These are phyloP conservation scores for Sebastolobus alascanus DNA, from an alignment of 2,797 vertebrate genomes.

Conservation along the genomic window DNA sequence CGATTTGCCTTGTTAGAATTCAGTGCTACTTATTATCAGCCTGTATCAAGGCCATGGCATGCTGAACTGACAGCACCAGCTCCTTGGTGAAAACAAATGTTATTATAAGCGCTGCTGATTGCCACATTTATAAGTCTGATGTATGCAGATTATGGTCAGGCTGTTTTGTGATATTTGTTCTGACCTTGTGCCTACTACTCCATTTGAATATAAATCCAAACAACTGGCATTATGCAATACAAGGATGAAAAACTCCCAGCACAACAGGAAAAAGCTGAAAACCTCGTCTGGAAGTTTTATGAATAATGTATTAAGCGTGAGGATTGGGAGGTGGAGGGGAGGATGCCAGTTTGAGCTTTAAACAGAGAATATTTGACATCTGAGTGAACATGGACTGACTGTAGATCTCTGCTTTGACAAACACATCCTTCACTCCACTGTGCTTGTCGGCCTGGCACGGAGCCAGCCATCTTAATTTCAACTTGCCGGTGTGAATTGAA, in stretches of 20 bases:
- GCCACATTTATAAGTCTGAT: slow-evolving; percentile 28
- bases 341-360: slow-evolving; percentile 64
- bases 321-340: slow-evolving; percentile 36
- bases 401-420: slow-evolving; percentile 65
- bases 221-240: slow-evolving; percentile 27
- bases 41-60: neutral
- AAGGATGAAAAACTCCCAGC: slow-evolving; percentile 36
- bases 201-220: slow-evolving; percentile 53
- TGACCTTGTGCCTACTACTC: slow-evolving; percentile 31
- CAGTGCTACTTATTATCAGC: neutral
- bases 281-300: slow-evolving; percentile 47
- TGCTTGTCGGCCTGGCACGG: slow-evolving; percentile 27
- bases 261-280: slow-evolving; percentile 43
- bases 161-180: slow-evolving; percentile 30
- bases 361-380: slow-evolving; percentile 68
- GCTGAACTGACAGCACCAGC: slow-evolving; percentile 13
- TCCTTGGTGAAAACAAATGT: slow-evolving; percentile 34
- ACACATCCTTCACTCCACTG: slow-evolving; percentile 48
- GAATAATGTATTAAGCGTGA: slow-evolving; percentile 60
- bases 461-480: slow-evolving; percentile 45
- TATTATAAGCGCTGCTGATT: slow-evolving; percentile 12
- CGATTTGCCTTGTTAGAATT: slow-evolving; percentile 17
- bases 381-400: slow-evolving; percentile 69
- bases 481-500: slow-evolving; percentile 12
- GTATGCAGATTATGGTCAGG: slow-evolving; percentile 33